These are phyloP conservation scores for Apostichopus leukothele DNA, from an alignment of 53 echinoderm and acorn worm genomes.

Conservation along the genomic window DNA sequence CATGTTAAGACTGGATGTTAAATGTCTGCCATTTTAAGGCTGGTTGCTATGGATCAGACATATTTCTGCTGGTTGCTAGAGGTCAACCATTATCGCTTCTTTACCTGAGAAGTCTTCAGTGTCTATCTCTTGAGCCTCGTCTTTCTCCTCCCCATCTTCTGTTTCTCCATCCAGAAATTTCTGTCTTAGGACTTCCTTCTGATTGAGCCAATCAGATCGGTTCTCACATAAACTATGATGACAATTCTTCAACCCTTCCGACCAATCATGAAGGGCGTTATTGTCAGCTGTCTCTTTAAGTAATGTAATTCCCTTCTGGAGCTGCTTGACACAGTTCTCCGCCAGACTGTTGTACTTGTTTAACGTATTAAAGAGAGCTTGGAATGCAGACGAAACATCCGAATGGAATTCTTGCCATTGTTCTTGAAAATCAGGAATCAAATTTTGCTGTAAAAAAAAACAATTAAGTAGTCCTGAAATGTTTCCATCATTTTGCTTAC, in stretches of 20 bases:
- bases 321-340: slow-evolving; percentile 20
- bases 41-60: no score
- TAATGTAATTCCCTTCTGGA: slow-evolving; percentile 20
- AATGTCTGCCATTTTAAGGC: no score
- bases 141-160: slow-evolving; percentile 74
- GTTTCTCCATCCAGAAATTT: slow-evolving; percentile 66
- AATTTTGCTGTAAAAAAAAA: background rate
- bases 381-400: slow-evolving; percentile 14
- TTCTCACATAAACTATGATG: slow-evolving; percentile 46
- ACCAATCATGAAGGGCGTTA: slow-evolving; percentile 32
- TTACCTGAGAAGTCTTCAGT: slow-evolving; percentile 30
- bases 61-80: no score
- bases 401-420: slow-evolving; percentile 41
- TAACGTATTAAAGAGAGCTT: slow-evolving; percentile 19
- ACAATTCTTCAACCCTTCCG: slow-evolving; percentile 13
- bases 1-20: no score
- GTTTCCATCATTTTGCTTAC: no score
- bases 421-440: background rate
- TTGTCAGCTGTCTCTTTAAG: slow-evolving; percentile 23
- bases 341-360: slow-evolving; percentile 31
- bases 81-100: no score
- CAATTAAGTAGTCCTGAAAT: background rate
- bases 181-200: slow-evolving; percentile 57
- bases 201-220: slow-evolving; percentile 43
- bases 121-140: slow-evolving; percentile 47